phyloP scores from a whole-genome alignment of 2,113 vertebrate species.

The Beaufortia kweichowensis region DNA sequence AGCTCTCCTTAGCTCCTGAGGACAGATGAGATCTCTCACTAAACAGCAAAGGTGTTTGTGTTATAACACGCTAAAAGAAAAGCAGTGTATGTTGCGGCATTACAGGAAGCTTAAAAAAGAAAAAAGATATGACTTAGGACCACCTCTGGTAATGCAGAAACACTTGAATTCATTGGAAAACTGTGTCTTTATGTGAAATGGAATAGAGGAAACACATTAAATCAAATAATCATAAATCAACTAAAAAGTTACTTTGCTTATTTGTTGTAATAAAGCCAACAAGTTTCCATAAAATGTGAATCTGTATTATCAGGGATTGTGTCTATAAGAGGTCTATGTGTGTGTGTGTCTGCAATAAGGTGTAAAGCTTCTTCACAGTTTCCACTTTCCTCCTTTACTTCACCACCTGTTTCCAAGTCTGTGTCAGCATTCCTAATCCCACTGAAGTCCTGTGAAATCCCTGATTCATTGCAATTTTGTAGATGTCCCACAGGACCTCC shows the following conservation, averaged over 20 bases:
- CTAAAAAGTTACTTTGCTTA: too few relatives aligned
- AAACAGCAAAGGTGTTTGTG: conserved; percentile 26
- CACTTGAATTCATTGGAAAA: neutral
- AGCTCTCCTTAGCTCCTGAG: conserved; percentile 8
- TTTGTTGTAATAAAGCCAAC: too few relatives aligned
- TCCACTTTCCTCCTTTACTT: neutral
- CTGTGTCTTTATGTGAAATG: neutral
- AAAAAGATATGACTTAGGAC: neutral
- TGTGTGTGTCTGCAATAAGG: neutral
- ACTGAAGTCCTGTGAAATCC: neutral
- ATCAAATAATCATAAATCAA: too few relatives aligned
- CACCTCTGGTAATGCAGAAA: neutral
- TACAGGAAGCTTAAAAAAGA: neutral
- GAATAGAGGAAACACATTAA: too few relatives aligned
- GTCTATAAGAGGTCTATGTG: too few relatives aligned
- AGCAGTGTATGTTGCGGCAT: neutral
- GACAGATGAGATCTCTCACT: conserved; percentile 40
- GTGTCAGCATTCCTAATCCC: neutral
- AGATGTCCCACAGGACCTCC: neutral
- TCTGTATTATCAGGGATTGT: too few relatives aligned
- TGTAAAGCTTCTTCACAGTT: neutral
- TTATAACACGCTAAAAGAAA: neutral
- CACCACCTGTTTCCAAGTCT: conserved; percentile 17
- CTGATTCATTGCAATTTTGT: neutral
- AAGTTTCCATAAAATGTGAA: too few relatives aligned